A percentile compares a stretch with the other conserved stretches of the same genome.
Conservation (phyloP, 2,797 vertebrate species). For the Neosalanx taihuensis region DNA sequence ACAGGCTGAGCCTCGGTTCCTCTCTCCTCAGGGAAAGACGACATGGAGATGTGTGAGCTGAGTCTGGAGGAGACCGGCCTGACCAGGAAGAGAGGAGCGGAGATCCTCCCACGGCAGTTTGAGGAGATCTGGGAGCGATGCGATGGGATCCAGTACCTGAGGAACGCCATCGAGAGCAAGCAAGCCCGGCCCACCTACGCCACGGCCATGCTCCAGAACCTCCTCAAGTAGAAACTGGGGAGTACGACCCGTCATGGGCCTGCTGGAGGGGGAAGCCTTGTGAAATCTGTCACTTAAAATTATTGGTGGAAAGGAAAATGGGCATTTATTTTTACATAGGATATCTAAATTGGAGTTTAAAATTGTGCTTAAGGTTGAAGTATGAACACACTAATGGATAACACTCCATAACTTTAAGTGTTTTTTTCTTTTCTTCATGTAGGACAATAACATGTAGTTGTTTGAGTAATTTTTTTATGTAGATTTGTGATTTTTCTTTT, state of each 20-base stretch:
- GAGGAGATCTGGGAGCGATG: slow-evolving; percentile 99
- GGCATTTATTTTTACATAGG: background rate
- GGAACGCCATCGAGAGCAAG: slow-evolving; percentile 90
- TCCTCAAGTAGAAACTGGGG: slow-evolving; percentile 77
- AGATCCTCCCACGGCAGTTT: slow-evolving; percentile 93
- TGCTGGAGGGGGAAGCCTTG: background rate
- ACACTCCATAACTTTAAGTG: background rate
- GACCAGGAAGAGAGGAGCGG: slow-evolving; percentile 93
- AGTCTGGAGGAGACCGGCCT: slow-evolving; percentile 97
- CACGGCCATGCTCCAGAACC: slow-evolving; percentile 95
- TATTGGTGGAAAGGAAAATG: background rate
- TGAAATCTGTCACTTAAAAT: background rate
- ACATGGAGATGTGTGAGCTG: slow-evolving; percentile 99
- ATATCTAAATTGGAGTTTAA: background rate
- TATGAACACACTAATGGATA: background rate
- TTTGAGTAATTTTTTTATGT: slow-evolving; percentile 3
- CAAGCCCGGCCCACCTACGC: slow-evolving; percentile 95
- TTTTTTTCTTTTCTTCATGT: background rate
- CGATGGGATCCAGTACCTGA: slow-evolving; percentile 94
- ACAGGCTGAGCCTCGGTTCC: background rate
- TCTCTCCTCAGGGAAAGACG: slow-evolving; percentile 86
- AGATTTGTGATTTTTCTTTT: slow-evolving; percentile 1
- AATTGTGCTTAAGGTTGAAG: background rate
- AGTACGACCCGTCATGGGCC: background rate
- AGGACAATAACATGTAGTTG: background rate